phyloP scores from a whole-genome alignment of 1,140 invertebrate species.

The Pectinophora gossypiella region DNA sequence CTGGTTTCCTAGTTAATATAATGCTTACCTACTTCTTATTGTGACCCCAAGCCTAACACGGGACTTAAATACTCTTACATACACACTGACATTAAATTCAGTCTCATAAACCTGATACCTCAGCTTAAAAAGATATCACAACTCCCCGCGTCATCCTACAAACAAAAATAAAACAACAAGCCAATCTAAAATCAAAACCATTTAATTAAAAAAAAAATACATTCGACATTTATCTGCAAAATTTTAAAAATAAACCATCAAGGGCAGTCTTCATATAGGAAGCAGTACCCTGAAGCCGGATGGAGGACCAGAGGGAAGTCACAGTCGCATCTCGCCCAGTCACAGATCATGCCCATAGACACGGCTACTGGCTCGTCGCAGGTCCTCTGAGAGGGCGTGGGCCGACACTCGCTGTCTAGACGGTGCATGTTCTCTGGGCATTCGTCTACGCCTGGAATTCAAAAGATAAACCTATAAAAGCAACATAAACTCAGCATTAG shows the following conservation, averaged over 20 bases:
- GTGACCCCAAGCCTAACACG: too few species aligned
- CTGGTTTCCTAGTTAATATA: too few species aligned
- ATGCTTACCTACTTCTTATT: too few species aligned
- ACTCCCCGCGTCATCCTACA: background rate
- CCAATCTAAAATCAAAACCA: background rate
- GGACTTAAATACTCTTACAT: too few species aligned
- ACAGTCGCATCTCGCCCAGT: slow-evolving; percentile 65
- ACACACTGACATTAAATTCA: too few species aligned
- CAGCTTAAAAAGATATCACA: too few species aligned
- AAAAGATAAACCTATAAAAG: too few species aligned
- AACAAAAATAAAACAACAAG: background rate
- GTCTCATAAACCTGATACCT: too few species aligned
- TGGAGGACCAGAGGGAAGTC: slow-evolving; percentile 64
- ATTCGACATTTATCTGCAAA: too few species aligned
- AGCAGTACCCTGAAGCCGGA: slow-evolving; percentile 53
- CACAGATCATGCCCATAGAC: slow-evolving; percentile 61
- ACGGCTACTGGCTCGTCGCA: slow-evolving; percentile 58
- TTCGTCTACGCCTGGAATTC: slow-evolving; percentile 49
- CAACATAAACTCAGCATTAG: too few species aligned
- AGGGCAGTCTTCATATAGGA: slow-evolving; percentile 60
- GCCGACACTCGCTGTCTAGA: slow-evolving; percentile 53
- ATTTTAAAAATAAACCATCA: background rate
- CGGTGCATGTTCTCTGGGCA: slow-evolving; percentile 61
- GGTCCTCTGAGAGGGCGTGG: slow-evolving; percentile 56
- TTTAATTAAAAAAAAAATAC: too few species aligned